phyloP scores from a whole-genome alignment of 2,888 invertebrate genomes.

The Arge pagana region DNA sequence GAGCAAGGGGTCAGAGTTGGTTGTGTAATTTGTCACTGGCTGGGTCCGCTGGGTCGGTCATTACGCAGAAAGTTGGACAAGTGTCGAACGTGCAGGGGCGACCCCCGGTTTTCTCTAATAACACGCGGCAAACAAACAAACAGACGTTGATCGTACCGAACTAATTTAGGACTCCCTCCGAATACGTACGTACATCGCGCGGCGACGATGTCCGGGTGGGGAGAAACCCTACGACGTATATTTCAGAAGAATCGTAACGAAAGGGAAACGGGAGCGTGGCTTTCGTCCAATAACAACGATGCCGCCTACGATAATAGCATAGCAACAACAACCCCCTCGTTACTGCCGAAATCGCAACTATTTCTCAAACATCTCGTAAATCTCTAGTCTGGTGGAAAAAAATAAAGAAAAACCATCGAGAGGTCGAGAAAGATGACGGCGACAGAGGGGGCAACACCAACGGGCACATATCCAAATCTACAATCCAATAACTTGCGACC shows the following conservation, averaged over 20 bases:
- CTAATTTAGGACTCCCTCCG: conserved; percentile 7
- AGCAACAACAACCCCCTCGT: too few relatives aligned
- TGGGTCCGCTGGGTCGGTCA: conserved; percentile 17
- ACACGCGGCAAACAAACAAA: conserved; percentile 17
- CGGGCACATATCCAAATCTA: too few relatives aligned
- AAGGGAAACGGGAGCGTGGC: neutral
- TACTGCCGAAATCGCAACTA: too few relatives aligned
- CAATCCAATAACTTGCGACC: too few relatives aligned
- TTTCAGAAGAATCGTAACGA: neutral
- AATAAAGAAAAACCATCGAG: too few relatives aligned
- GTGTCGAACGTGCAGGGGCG: conserved; percentile 7
- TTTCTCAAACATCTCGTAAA: too few relatives aligned
- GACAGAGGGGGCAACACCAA: too few relatives aligned
- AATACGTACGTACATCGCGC: neutral
- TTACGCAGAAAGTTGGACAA: conserved; percentile 14
- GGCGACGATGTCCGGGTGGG: too few relatives aligned
- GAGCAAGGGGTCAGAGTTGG: conserved; percentile 19
- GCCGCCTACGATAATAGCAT: neutral
- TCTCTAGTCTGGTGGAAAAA: too few relatives aligned
- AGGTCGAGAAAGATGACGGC: too few relatives aligned
- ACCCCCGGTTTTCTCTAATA: conserved; percentile 12
- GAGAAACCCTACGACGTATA: conserved; percentile 9
- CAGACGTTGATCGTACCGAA: conserved; percentile 11
- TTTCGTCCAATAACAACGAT: neutral
- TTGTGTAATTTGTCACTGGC: conserved; percentile 18